A percentile compares a stretch with the other conserved stretches of the same genome.
Conservation (phyloP, 2,113 vertebrate species). For the Brachypodius melanocephalos region DNA sequence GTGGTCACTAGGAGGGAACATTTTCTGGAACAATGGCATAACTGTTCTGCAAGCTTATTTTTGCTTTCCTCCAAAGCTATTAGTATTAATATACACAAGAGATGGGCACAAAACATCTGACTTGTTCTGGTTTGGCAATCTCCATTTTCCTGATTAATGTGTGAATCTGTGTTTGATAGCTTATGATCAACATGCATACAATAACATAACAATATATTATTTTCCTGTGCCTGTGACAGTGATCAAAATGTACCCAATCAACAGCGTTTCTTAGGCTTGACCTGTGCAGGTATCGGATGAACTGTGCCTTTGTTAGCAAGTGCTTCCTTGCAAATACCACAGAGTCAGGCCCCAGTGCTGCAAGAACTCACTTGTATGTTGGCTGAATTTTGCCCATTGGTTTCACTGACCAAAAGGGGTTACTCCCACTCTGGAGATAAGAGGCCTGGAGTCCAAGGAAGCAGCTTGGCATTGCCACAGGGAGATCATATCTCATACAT, state of each 20-base stretch:
- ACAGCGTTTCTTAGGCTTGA: not conserved
- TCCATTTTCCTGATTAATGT: not conserved
- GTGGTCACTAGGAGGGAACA: not conserved
- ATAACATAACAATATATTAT: not conserved
- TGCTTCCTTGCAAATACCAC: not conserved
- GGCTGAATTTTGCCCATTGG: not conserved
- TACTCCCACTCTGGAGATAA: not conserved
- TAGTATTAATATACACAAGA: not conserved
- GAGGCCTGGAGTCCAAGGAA: not conserved
- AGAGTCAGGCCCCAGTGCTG: accelerated
- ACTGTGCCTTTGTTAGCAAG: not conserved
- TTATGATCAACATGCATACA: accelerated
- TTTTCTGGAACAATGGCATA: not conserved
- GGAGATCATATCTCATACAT: not conserved
- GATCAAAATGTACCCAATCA: not conserved
- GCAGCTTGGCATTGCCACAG: not conserved
- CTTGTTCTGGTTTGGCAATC: not conserved
- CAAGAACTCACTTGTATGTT: not conserved
- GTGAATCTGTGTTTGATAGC: not conserved
- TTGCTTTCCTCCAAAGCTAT: not conserved
- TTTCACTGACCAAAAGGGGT: not conserved
- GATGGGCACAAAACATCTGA: not conserved
- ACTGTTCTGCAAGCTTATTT: not conserved
- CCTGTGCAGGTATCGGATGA: not conserved
- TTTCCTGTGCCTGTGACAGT: not conserved